A percentile compares a stretch with the other conserved stretches of the same genome.
These are phyloP conservation scores for Girardinichthys multiradiatus DNA, from an alignment of 2,113 vertebrate species.

Conservation along the genomic window DNA sequence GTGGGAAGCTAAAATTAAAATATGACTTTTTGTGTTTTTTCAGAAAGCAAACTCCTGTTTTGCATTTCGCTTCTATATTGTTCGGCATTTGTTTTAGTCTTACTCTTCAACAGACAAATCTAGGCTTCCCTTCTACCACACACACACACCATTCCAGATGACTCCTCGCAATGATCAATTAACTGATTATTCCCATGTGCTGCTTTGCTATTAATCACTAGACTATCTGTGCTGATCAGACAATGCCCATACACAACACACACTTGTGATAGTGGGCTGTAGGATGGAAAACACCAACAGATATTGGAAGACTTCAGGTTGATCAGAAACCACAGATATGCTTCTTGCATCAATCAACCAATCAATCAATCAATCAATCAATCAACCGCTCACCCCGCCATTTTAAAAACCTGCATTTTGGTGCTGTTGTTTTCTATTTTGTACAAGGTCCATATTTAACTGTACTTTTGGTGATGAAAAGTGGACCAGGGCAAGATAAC, in stretches of 20 bases:
- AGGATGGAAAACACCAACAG: not conserved
- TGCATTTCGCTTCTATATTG: not conserved
- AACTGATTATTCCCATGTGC: constrained; percentile 75
- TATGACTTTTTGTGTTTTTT: not conserved
- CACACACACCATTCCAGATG: constrained; percentile 9
- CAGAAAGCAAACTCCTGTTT: not conserved
- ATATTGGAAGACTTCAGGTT: not conserved
- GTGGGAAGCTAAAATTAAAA: not conserved
- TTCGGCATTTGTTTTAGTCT: not conserved
- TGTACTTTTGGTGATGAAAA: too few species aligned
- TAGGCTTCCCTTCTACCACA: not conserved
- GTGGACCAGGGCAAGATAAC: too few species aligned
- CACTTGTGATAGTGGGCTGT: constrained; percentile 14
- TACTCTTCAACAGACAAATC: not conserved
- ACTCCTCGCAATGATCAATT: constrained; percentile 70
- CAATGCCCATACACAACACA: constrained; percentile 59
- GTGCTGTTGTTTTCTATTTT: too few species aligned
- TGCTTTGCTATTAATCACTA: constrained; percentile 75
- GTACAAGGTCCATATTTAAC: too few species aligned
- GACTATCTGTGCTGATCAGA: constrained; percentile 72
- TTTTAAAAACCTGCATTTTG: too few species aligned
- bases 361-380: not conserved
- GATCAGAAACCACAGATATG: not conserved
- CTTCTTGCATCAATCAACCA: not conserved
- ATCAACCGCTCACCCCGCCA: too few species aligned